Percentiles rank a stretch among this genome's conserved stretches.
These are phyloP conservation scores for Liodrosophila aerea DNA, from an alignment of 2,888 invertebrate genomes.

Conservation along the genomic window DNA sequence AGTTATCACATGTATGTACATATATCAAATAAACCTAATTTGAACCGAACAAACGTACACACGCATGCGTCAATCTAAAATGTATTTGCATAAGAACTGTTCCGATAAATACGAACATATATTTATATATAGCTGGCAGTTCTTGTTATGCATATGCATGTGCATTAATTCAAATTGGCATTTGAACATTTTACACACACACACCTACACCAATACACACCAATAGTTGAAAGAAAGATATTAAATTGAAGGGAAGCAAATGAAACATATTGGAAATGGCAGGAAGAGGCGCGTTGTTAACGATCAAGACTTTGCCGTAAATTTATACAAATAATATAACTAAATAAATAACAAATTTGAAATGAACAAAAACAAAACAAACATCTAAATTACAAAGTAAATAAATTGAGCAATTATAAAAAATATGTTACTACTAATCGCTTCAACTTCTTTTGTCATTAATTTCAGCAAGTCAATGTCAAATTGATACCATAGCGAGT, in stretches of 20 bases:
- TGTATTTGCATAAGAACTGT: constrained; percentile 15
- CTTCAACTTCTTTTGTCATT: constrained; percentile 9
- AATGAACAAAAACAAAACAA: constrained; percentile 42
- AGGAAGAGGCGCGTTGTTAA: constrained; percentile 49
- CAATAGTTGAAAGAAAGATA: constrained; percentile 30
- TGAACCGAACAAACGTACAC: not conserved
- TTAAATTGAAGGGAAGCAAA: constrained; percentile 8
- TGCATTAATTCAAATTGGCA: constrained; percentile 1
- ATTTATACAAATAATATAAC: constrained; percentile 42
- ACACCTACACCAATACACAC: constrained; percentile 25
- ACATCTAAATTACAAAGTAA: constrained; percentile 45
- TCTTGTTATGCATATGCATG: constrained; percentile 16
- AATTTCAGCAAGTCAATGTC: not conserved
- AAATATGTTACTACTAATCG: too few relatives aligned
- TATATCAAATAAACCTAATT: constrained; percentile 1
- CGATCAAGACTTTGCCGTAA: constrained; percentile 55
- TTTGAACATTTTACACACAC: constrained; percentile 17
- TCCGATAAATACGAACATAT: too few relatives aligned
- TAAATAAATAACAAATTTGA: constrained; percentile 9
- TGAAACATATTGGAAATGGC: constrained; percentile 18
- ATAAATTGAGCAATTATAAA: constrained; percentile 57
- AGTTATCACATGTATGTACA: too few relatives aligned
- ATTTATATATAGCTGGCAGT: too few relatives aligned
- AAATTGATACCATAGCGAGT: too few relatives aligned
- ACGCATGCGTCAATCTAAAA: not conserved